Conservation (phyloP, 1,140 invertebrate species). For the Mizuhopecten yessoensis region DNA sequence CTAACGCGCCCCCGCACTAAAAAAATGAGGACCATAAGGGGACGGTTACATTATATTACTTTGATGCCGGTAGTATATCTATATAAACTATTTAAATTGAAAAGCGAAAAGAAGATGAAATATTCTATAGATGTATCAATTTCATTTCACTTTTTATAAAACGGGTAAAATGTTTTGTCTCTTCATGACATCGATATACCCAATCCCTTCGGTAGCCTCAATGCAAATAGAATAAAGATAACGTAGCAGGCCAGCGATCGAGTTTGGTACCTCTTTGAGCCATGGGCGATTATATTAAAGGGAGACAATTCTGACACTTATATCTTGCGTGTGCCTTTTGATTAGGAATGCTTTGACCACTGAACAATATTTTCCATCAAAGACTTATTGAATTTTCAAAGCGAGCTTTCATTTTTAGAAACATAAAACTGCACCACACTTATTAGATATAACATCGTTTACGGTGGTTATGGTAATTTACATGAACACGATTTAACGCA, state of each 20-base stretch:
- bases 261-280: conserved; percentile 22
- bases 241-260: background rate
- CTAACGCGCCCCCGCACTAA: background rate
- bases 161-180: background rate
- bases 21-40: background rate
- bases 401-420: too few relatives aligned
- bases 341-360: background rate
- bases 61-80: too few relatives aligned
- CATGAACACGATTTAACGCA: too few relatives aligned
- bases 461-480: too few relatives aligned
- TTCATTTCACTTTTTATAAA: background rate
- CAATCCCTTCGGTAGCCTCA: background rate
- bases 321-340: background rate
- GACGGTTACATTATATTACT: background rate
- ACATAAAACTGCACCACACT: too few relatives aligned
- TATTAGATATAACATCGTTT: too few relatives aligned
- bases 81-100: too few relatives aligned
- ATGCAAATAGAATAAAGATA: background rate
- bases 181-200: background rate
- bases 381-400: background rate
- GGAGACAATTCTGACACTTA: background rate
- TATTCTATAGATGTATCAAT: background rate
- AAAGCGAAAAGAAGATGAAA: background rate
- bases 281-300: background rate
- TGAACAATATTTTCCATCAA: background rate